Percentiles rank a stretch among this genome's conserved stretches.
These are phyloP conservation scores for Poeciliopsis prolifica DNA, from an alignment of 2,113 vertebrate genomes.

Conservation along the genomic window DNA sequence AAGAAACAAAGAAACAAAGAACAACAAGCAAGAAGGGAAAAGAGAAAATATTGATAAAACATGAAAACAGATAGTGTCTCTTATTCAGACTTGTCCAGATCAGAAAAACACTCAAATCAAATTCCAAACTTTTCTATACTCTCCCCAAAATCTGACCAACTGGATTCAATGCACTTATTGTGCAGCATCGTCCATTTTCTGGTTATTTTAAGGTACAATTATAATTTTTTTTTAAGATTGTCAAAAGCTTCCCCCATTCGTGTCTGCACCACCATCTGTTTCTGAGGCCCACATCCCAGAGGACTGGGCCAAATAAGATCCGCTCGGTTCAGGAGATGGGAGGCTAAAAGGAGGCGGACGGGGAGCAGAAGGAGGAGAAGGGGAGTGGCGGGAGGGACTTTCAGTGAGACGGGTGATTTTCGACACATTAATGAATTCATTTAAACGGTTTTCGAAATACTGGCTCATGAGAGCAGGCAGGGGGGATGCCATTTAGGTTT, in stretches of 20 bases:
- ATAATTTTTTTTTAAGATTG: conserved; percentile 25
- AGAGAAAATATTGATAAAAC: no score
- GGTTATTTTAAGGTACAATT: conserved; percentile 31
- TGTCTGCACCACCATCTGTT: conserved; percentile 81
- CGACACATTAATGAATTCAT: conserved; percentile 85
- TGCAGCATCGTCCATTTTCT: conserved; percentile 18
- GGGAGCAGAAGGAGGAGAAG: not conserved
- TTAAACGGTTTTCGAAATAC: conserved; percentile 81
- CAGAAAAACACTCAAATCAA: not conserved
- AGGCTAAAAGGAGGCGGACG: conserved; percentile 47
- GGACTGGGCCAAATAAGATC: conserved; percentile 80
- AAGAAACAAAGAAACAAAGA: not conserved
- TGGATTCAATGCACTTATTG: conserved; percentile 23
- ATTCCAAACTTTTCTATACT: not conserved
- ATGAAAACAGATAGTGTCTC: not conserved
- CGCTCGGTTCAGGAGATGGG: conserved; percentile 68
- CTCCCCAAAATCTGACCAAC: not conserved
- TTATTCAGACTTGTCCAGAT: not conserved
- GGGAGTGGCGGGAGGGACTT: conserved; percentile 26
- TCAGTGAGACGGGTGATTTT: conserved; percentile 75
- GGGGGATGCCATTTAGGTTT: conserved; percentile 78
- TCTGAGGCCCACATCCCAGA: conserved; percentile 73
- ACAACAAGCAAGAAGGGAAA: not conserved
- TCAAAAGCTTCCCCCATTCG: conserved; percentile 59
- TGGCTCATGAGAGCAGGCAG: conserved; percentile 75